Evolutionary conservation across 2,888 invertebrate genomes (phyloP).

Genomic region (Neria commutata): DNA sequence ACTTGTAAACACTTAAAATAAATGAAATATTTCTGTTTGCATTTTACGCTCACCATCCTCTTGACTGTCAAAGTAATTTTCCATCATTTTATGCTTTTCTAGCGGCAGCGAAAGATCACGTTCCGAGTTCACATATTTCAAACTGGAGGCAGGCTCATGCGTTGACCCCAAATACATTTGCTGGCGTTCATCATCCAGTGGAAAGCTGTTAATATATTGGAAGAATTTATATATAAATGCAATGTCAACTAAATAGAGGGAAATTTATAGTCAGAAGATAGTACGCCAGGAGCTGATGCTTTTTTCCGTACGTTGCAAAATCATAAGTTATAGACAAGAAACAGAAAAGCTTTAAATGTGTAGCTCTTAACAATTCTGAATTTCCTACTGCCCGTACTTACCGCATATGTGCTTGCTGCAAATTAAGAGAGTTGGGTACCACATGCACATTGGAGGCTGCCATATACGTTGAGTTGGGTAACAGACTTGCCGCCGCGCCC

Average conservation of each 20-base stretch:
- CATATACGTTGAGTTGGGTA: no score
- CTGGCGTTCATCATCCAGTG: constrained; percentile 44
- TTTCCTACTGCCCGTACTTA: constrained; percentile 15
- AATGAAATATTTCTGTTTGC: no score
- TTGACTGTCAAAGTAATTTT: constrained; percentile 56
- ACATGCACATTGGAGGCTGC: not conserved
- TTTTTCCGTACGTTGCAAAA: not conserved
- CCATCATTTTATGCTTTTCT: constrained; percentile 52
- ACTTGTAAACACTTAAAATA: no score
- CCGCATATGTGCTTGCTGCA: constrained; percentile 29
- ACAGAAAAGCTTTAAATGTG: no score
- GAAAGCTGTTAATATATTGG: constrained; percentile 25
- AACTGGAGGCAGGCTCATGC: constrained; percentile 33
- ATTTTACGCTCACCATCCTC: constrained; percentile 53
- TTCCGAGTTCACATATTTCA: constrained; percentile 54
- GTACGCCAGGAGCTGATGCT: no score
- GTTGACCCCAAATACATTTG: constrained; percentile 45
- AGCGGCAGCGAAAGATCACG: constrained; percentile 57
- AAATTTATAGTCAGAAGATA: no score
- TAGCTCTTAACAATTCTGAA: not conserved
- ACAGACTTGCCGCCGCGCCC: constrained; percentile 18
- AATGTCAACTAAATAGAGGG: constrained; percentile 14
- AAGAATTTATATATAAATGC: constrained; percentile 6
- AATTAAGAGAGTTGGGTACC: constrained; percentile 4
- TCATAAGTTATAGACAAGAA: not conserved